Conservation (phyloP, 2,797 vertebrate species). For the Anniella stebbinsi region DNA sequence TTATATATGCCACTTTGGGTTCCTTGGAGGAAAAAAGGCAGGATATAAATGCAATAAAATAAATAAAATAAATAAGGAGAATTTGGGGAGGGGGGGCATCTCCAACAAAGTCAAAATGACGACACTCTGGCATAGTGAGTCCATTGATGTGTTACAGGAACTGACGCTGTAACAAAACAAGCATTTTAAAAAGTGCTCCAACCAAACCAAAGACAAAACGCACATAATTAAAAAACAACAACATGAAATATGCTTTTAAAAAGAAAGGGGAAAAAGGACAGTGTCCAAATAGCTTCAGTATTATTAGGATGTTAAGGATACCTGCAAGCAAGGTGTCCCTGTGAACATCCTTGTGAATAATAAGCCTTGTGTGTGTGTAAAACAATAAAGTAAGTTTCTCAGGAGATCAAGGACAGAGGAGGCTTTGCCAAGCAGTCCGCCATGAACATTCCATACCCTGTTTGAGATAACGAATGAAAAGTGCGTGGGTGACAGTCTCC, state of each 20-base stretch:
- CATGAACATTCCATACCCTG: slow-evolving; percentile 20
- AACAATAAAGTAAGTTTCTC: background rate
- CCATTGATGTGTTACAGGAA: background rate
- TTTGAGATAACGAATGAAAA: slow-evolving; percentile 61
- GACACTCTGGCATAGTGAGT: background rate
- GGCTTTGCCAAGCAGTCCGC: slow-evolving; percentile 25
- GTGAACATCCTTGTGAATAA: background rate
- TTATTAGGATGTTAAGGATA: background rate
- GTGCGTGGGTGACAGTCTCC: slow-evolving; percentile 73
- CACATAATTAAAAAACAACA: background rate
- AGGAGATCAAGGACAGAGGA: slow-evolving; percentile 25
- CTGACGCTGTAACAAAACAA: too few species aligned
- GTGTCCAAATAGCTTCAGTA: too few species aligned
- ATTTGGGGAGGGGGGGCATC: background rate
- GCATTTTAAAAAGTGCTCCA: too few species aligned
- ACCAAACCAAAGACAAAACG: background rate
- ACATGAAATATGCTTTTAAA: background rate
- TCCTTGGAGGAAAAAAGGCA: too few species aligned
- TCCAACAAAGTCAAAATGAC: background rate
- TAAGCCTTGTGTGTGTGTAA: too few species aligned
- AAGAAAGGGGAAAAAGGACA: too few species aligned
- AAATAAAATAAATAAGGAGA: too few species aligned
- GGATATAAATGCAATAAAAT: too few species aligned
- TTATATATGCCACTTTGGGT: too few species aligned
- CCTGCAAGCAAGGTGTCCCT: background rate